Evolutionary conservation across 2,888 invertebrate species (phyloP).

Genomic region (Protophormia terraenovae): DNA sequence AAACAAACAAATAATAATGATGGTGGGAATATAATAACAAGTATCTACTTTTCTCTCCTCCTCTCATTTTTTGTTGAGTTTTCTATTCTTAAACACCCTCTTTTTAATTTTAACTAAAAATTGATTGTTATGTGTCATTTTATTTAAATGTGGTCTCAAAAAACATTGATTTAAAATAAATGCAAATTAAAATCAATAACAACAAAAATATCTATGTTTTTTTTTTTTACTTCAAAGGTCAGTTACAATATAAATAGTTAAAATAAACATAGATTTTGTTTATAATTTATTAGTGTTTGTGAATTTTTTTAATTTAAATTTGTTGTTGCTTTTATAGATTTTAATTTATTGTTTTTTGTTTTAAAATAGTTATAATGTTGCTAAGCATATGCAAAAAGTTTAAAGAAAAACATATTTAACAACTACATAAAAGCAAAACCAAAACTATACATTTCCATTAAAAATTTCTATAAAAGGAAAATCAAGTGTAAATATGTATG

Average conservation of each 20-base stretch:
- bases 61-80: background rate
- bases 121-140: background rate
- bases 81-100: background rate
- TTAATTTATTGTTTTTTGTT: slow-evolving; percentile 1
- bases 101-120: background rate
- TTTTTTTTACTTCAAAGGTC: slow-evolving; percentile 40
- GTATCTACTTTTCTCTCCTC: background rate
- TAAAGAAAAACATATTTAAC: background rate
- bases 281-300: background rate
- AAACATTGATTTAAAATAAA: slow-evolving; percentile 35
- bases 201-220: background rate
- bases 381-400: background rate
- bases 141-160: background rate
- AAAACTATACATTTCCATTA: slow-evolving; percentile 33
- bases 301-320: background rate
- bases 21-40: background rate
- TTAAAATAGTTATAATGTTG: background rate
- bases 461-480: slow-evolving; percentile 57
- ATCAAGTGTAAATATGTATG: slow-evolving; percentile 54
- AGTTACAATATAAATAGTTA: slow-evolving; percentile 45
- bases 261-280: slow-evolving; percentile 9
- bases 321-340: background rate
- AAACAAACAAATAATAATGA: background rate
- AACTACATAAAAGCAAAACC: slow-evolving; percentile 29
- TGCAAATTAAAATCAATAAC: slow-evolving; percentile 48